A percentile compares a stretch with the other conserved stretches of the same genome.
phyloP scores from a whole-genome alignment of 2,888 invertebrate species.

The Auanema sp. region DNA sequence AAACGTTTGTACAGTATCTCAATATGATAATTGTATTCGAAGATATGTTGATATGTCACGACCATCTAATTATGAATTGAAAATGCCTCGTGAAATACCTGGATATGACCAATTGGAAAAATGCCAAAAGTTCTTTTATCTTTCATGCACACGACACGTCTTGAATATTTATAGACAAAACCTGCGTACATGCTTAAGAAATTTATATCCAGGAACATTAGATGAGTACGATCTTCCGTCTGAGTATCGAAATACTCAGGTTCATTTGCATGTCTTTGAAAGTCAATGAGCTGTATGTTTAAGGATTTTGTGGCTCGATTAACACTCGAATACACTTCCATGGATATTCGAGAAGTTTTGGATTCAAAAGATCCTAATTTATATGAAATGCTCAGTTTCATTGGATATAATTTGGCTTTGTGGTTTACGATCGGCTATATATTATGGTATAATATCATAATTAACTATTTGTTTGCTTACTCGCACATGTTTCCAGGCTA shows the following conservation, averaged over 20 bases:
- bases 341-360: slow-evolving; percentile 44
- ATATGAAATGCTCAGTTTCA: slow-evolving; percentile 47
- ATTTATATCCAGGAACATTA: slow-evolving; percentile 38
- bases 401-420: slow-evolving; percentile 57
- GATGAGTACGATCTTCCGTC: slow-evolving; percentile 44
- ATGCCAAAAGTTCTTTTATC: slow-evolving; percentile 33
- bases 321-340: slow-evolving; percentile 46
- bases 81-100: slow-evolving; percentile 34
- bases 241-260: slow-evolving; percentile 40
- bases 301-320: slow-evolving; percentile 57
- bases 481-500: too few relatives aligned
- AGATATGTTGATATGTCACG: slow-evolving; percentile 44
- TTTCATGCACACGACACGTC: too few relatives aligned
- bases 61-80: slow-evolving; percentile 29
- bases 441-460: slow-evolving; percentile 37
- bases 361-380: slow-evolving; percentile 42
- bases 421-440: slow-evolving; percentile 58
- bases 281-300: neutral
- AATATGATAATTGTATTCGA: slow-evolving; percentile 50
- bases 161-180: slow-evolving; percentile 32
- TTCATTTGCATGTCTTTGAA: neutral
- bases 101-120: slow-evolving; percentile 36
- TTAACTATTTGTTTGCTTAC: neutral
- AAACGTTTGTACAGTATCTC: slow-evolving; percentile 47
- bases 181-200: slow-evolving; percentile 41